Evolutionary conservation across 2,113 vertebrate species (phyloP).

Genomic region (human): GRCh38 chr13:35552501-35553000

Average conservation of each 20-base stretch:
- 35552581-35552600: conserved; percentile 30
- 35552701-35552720: neutral
- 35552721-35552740: neutral
- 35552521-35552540: neutral
- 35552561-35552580: conserved; percentile 43
- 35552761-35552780: neutral
- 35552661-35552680: neutral
- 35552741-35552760: neutral
- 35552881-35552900: neutral
- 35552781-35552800: neutral
- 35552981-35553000: too few relatives aligned
- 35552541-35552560: conserved; percentile 24
- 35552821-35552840: neutral
- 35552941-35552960: too few relatives aligned
- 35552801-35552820: neutral
- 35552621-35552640: conserved; percentile 29
- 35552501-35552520: conserved; percentile 48
- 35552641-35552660: conserved; percentile 14
- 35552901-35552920: too few relatives aligned
- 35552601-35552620: conserved; percentile 34
- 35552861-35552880: neutral
- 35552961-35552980: too few relatives aligned
- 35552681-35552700: conserved; percentile 14
- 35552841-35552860: neutral
- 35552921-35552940: too few relatives aligned